phyloP scores from a whole-genome alignment of 2,797 vertebrate genomes.

The Thalassophryne amazonica region DNA sequence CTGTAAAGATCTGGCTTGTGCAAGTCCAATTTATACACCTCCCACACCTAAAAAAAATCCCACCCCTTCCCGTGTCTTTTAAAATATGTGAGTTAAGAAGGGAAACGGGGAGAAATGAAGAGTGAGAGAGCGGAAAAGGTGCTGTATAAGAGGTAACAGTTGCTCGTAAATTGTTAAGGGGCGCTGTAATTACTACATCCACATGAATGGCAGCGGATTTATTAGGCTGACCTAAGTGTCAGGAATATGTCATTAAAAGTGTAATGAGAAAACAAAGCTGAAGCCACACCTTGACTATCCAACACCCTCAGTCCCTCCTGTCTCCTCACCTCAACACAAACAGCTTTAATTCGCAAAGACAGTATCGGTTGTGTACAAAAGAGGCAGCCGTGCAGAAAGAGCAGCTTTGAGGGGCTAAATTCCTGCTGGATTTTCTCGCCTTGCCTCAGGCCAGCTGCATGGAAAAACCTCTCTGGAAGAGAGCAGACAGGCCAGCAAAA shows the following conservation, averaged over 20 bases:
- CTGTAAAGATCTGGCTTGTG: conserved; percentile 59
- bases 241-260: conserved; percentile 55
- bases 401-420: conserved; percentile 71
- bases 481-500: conserved; percentile 72
- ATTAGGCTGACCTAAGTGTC: conserved; percentile 37
- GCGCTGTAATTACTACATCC: conserved; percentile 23
- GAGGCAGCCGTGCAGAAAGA: conserved; percentile 67
- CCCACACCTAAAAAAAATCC: conserved; percentile 47
- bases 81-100: conserved; percentile 6
- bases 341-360: conserved; percentile 75
- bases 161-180: conserved; percentile 17
- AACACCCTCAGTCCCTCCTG: conserved; percentile 38
- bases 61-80: conserved; percentile 27
- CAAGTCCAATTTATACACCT: conserved; percentile 61
- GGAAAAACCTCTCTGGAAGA: conserved; percentile 72
- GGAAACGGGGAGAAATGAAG: neutral
- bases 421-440: conserved; percentile 75
- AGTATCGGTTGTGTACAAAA: conserved; percentile 76
- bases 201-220: conserved; percentile 25
- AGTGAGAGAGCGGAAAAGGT: conserved; percentile 4
- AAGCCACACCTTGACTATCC: conserved; percentile 37
- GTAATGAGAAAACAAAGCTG: conserved; percentile 27
- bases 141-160: conserved; percentile 12
- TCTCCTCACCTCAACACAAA: conserved; percentile 68
- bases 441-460: conserved; percentile 73